Conservation (phyloP, 2,113 vertebrate species). For the Pandion haliaetus region DNA sequence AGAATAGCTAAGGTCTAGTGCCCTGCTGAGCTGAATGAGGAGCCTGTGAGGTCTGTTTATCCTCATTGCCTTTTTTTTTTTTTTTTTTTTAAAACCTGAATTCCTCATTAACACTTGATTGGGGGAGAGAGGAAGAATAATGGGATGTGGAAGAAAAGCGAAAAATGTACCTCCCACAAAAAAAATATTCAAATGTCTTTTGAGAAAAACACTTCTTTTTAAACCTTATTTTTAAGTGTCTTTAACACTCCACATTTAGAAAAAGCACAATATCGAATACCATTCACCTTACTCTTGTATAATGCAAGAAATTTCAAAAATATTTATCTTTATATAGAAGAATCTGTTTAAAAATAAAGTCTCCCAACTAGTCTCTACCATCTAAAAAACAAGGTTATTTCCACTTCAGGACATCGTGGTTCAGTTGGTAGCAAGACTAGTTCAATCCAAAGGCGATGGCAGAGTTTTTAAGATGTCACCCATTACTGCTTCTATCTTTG, state of each 20-base stretch:
- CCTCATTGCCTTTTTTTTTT: background rate
- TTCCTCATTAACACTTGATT: slow-evolving; percentile 29
- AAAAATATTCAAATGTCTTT: background rate
- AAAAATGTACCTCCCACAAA: background rate
- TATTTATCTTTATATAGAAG: background rate
- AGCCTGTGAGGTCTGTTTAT: slow-evolving; percentile 51
- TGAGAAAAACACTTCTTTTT: background rate
- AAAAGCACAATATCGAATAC: background rate
- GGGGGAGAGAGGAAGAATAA: background rate
- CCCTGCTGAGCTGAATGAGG: slow-evolving; percentile 43
- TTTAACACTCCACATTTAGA: background rate
- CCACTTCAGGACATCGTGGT: background rate
- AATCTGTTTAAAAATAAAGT: background rate
- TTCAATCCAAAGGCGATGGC: background rate
- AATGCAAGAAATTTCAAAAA: background rate
- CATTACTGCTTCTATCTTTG: background rate
- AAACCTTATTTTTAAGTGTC: background rate
- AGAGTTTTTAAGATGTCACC: background rate
- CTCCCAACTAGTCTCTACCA: background rate
- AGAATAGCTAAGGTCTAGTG: slow-evolving; percentile 18
- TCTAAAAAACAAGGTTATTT: background rate
- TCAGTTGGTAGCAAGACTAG: background rate
- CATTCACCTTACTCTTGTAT: background rate
- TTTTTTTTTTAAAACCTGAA: background rate
- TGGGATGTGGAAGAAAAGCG: background rate